Evolutionary conservation across 1,140 invertebrate genomes (phyloP).

Genomic region (Drosophila bocki): DNA sequence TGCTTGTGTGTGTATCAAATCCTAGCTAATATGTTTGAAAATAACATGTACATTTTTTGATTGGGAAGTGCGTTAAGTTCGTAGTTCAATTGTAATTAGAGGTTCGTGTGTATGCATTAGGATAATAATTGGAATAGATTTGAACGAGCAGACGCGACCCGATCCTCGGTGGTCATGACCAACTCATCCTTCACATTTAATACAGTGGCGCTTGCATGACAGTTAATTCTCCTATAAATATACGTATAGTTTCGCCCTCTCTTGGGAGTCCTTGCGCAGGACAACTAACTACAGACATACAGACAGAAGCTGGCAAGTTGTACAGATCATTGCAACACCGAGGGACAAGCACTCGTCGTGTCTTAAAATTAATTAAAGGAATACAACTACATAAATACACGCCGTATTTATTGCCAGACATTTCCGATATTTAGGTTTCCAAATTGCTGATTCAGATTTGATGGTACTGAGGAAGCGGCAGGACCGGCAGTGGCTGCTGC

Average conservation of each 20-base stretch:
- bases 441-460: slow-evolving; percentile 83
- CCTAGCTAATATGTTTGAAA: slow-evolving; percentile 47
- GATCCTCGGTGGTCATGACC: slow-evolving; percentile 20
- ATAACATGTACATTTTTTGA: slow-evolving; percentile 47
- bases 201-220: slow-evolving; percentile 36
- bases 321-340: slow-evolving; percentile 45
- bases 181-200: slow-evolving; percentile 28
- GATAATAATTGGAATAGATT: slow-evolving; percentile 48
- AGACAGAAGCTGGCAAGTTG: slow-evolving; percentile 40
- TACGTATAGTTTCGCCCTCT: slow-evolving; percentile 30
- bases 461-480: slow-evolving; percentile 62
- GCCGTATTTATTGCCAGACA: slow-evolving; percentile 83
- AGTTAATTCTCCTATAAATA: slow-evolving; percentile 45
- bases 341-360: slow-evolving; percentile 42
- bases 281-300: slow-evolving; percentile 47
- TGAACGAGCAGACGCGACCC: slow-evolving; percentile 36
- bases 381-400: slow-evolving; percentile 57
- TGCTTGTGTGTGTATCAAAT: slow-evolving; percentile 33
- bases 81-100: slow-evolving; percentile 54
- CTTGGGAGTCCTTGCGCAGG: slow-evolving; percentile 2
- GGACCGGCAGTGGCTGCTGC: slow-evolving; percentile 22
- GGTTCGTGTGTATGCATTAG: slow-evolving; percentile 43
- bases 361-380: slow-evolving; percentile 63
- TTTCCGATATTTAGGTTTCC: slow-evolving; percentile 85
- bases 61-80: slow-evolving; percentile 54